These are phyloP conservation scores for Craniophora ligustri DNA, from an alignment of 2,888 invertebrate genomes.

Conservation along the genomic window DNA sequence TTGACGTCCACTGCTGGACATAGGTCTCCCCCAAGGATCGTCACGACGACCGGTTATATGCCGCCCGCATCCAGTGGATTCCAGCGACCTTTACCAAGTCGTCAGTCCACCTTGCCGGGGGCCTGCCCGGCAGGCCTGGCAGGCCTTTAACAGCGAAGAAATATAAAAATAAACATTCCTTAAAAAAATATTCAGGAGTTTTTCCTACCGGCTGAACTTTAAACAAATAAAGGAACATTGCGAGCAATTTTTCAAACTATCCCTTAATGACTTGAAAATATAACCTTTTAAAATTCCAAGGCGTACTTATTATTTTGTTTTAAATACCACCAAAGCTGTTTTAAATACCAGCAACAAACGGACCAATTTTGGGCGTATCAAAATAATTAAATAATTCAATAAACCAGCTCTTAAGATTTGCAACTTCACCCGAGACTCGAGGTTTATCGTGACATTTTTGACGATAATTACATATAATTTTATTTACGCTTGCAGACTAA, in stretches of 20 bases:
- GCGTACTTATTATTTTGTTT: slow-evolving; percentile 47
- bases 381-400: slow-evolving; percentile 71
- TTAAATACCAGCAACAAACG: slow-evolving; percentile 60
- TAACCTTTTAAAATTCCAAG: slow-evolving; percentile 57
- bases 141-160: too few relatives aligned
- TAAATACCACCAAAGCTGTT: slow-evolving; percentile 62
- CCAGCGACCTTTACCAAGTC: too few relatives aligned
- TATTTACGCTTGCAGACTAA: slow-evolving; percentile 68
- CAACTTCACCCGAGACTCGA: slow-evolving; percentile 38
- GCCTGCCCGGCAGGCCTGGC: too few relatives aligned
- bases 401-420: slow-evolving; percentile 58
- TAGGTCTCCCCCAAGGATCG: too few relatives aligned
- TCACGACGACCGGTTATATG: too few relatives aligned
- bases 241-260: slow-evolving; percentile 34
- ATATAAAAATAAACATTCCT: too few relatives aligned
- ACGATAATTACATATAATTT: slow-evolving; percentile 70
- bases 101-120: too few relatives aligned
- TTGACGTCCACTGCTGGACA: too few relatives aligned
- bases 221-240: slow-evolving; percentile 12
- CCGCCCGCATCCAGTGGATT: too few relatives aligned
- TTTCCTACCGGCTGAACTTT: too few relatives aligned
- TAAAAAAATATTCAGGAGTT: too few relatives aligned
- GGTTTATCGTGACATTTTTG: slow-evolving; percentile 50
- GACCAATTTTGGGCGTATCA: slow-evolving; percentile 61
- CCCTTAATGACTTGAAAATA: slow-evolving; percentile 29